phyloP scores from a whole-genome alignment of 2,113 vertebrate species.

The Cryptomyrus ogoouensis region DNA sequence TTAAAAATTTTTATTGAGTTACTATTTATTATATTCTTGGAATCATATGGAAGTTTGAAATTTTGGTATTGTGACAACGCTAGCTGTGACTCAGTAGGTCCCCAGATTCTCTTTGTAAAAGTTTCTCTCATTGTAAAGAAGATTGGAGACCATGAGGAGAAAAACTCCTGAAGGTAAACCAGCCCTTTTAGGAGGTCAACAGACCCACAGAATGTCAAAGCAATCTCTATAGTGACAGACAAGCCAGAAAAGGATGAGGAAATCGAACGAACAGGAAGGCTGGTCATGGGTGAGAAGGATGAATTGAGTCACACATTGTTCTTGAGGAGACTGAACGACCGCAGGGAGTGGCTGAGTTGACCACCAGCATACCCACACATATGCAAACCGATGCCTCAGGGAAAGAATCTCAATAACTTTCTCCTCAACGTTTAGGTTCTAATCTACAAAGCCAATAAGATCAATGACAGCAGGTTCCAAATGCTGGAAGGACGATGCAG shows the following conservation, averaged over 20 bases:
- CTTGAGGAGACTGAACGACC: not conserved
- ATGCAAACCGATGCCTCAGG: not conserved
- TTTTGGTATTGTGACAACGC: not conserved
- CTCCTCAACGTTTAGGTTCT: not conserved
- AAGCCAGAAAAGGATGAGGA: not conserved
- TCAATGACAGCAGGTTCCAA: not conserved
- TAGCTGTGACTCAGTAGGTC: not conserved
- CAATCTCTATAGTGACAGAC: not conserved
- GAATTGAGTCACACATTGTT: not conserved
- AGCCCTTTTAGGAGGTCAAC: not conserved
- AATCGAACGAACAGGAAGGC: not conserved
- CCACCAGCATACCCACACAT: not conserved
- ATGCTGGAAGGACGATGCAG: not conserved
- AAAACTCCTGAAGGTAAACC: not conserved
- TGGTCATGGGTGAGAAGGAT: not conserved
- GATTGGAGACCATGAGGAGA: not conserved
- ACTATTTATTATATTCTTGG: not conserved
- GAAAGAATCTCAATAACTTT: not conserved
- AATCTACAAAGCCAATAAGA: not conserved
- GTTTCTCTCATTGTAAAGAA: not conserved
- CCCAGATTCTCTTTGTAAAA: not conserved
- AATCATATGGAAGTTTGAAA: not conserved
- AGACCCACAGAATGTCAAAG: not conserved
- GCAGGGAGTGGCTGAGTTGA: not conserved
- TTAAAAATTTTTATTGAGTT: no score